These are phyloP conservation scores for Argopecten irradians DNA, from an alignment of 1,140 invertebrate genomes.

Conservation along the genomic window DNA sequence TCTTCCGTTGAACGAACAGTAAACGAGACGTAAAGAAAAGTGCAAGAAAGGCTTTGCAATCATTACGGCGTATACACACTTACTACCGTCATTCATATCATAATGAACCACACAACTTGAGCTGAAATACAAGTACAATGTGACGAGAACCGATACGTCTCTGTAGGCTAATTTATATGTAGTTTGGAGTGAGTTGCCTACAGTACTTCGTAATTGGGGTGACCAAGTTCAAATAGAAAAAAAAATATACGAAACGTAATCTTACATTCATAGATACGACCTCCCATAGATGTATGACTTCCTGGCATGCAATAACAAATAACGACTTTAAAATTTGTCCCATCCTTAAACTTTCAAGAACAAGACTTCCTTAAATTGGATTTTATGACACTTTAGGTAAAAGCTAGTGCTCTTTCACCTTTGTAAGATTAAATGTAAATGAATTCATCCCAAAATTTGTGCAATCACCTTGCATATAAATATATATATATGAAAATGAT, in stretches of 20 bases:
- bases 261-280: not conserved
- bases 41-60: conserved; percentile 3
- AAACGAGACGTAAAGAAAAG: conserved; percentile 6
- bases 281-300: not conserved
- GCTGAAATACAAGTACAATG: not conserved
- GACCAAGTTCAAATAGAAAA: not conserved
- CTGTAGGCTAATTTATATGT: not conserved
- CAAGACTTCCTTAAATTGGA: not conserved
- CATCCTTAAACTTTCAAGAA: not conserved
- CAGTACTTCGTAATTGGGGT: conserved; percentile 20
- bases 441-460: not conserved
- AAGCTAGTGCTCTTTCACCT: not conserved
- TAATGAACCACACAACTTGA: not conserved
- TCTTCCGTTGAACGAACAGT: conserved; percentile 20
- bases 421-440: not conserved
- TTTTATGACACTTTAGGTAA: not conserved
- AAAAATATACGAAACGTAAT: not conserved
- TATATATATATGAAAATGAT: too few relatives aligned
- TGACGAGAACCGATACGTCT: not conserved
- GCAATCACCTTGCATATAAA: not conserved
- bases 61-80: not conserved
- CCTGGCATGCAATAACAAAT: not conserved
- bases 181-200: not conserved
- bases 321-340: not conserved
- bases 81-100: not conserved